Conservation (phyloP, 2,113 vertebrate genomes). For the Corythaeola cristata region DNA sequence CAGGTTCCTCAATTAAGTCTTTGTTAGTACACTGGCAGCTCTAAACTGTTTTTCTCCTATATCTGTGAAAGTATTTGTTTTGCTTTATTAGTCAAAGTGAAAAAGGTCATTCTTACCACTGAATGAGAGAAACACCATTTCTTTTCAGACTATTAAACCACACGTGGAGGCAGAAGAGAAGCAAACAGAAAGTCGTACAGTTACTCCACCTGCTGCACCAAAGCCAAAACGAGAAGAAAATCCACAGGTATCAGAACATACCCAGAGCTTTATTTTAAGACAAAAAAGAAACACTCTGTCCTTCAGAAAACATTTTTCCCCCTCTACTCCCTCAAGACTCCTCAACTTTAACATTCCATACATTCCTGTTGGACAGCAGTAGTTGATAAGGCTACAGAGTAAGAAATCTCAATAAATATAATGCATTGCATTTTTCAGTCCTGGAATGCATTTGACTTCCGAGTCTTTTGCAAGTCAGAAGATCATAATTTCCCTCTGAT, state of each 20-base stretch:
- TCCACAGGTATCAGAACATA: constrained; percentile 84
- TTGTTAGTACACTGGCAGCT: neutral
- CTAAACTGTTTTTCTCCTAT: neutral
- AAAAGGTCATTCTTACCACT: neutral
- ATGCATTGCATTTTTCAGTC: neutral
- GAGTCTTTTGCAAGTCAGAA: neutral
- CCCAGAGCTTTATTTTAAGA: neutral
- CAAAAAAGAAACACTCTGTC: neutral
- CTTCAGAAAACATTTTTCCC: neutral
- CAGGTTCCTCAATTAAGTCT: neutral
- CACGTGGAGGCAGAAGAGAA: constrained; percentile 87
- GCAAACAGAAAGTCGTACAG: constrained; percentile 78
- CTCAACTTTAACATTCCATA: neutral
- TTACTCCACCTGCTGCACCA: constrained; percentile 85
- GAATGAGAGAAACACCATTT: constrained; percentile 33
- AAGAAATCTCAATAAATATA: neutral
- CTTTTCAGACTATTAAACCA: constrained; percentile 84
- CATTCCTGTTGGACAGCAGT: neutral
- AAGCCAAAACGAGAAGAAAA: constrained; percentile 94
- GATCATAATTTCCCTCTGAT: neutral
- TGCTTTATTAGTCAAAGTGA: constrained; percentile 7
- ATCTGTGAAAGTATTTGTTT: neutral
- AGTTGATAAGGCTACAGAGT: neutral
- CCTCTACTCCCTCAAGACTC: neutral
- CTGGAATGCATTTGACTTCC: neutral